Conservation (phyloP, 2,797 vertebrate species). For the Acestrorhynchus altus region DNA sequence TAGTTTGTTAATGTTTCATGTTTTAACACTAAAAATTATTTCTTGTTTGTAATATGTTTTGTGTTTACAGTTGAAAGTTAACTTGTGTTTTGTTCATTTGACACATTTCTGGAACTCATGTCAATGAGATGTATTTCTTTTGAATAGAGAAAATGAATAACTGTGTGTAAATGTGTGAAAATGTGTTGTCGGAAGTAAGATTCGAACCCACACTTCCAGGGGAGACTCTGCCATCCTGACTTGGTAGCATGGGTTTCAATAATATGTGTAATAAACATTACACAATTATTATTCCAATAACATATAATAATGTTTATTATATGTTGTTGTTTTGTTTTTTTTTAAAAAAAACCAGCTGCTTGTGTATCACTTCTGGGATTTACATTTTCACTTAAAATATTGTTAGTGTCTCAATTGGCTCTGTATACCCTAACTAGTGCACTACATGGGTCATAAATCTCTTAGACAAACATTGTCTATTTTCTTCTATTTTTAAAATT, state of each 20-base stretch:
- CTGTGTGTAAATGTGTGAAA: background rate
- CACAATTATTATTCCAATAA: no score
- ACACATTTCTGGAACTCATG: background rate
- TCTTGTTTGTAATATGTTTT: background rate
- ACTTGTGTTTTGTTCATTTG: background rate
- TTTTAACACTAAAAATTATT: background rate
- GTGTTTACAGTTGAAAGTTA: background rate
- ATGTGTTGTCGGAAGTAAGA: background rate
- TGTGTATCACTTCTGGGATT: no score
- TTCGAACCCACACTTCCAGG: conserved; percentile 6
- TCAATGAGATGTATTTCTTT: background rate
- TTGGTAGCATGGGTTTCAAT: no score
- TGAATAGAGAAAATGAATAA: background rate
- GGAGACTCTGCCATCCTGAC: conserved; percentile 6
- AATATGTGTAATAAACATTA: no score
- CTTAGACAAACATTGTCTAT: no score
- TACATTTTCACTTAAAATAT: no score
- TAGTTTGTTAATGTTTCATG: background rate
- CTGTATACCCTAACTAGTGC: background rate
- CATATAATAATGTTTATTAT: background rate
- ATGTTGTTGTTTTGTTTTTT: no score
- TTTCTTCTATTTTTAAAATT: no score
- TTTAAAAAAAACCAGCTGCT: no score
- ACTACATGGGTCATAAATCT: background rate
- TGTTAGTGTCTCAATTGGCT: background rate